Evolutionary conservation across 2,888 invertebrate species (phyloP).

Genomic region (Xanthorhoe spadicearia): DNA sequence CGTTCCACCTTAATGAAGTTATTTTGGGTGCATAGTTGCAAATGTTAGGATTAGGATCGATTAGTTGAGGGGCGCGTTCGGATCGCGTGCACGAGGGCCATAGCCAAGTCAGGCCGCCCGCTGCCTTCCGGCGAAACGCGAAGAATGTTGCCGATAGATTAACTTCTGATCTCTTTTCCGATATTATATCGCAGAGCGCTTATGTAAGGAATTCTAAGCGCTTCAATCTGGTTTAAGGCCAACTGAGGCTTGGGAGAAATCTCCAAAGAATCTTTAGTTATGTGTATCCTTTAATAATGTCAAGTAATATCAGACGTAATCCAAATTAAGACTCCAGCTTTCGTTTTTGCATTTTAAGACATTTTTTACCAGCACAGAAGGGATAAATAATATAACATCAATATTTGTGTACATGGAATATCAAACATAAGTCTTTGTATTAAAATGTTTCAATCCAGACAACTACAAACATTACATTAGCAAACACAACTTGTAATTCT

Average conservation of each 20-base stretch:
- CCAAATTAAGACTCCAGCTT: conserved; percentile 19
- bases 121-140: conserved; percentile 83
- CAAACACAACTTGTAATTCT: neutral
- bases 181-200: conserved; percentile 79
- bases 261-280: conserved; percentile 49
- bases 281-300: conserved; percentile 42
- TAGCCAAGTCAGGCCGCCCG: conserved; percentile 58
- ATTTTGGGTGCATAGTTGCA: conserved; percentile 63
- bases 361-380: neutral
- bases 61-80: conserved; percentile 67
- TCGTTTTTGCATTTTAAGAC: conserved; percentile 1
- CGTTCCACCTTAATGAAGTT: too few species aligned
- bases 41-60: conserved; percentile 75
- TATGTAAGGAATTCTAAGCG: conserved; percentile 82
- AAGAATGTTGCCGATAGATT: conserved; percentile 84
- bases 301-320: conserved; percentile 34
- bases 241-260: conserved; percentile 68
- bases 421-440: neutral
- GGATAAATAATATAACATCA: neutral
- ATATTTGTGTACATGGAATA: neutral
- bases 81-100: conserved; percentile 72
- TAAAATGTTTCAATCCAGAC: neutral
- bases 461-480: neutral
- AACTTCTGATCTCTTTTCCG: conserved; percentile 85
- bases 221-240: conserved; percentile 79